Conservation (phyloP, 2,797 vertebrate genomes). For the Sardinella longiceps region DNA sequence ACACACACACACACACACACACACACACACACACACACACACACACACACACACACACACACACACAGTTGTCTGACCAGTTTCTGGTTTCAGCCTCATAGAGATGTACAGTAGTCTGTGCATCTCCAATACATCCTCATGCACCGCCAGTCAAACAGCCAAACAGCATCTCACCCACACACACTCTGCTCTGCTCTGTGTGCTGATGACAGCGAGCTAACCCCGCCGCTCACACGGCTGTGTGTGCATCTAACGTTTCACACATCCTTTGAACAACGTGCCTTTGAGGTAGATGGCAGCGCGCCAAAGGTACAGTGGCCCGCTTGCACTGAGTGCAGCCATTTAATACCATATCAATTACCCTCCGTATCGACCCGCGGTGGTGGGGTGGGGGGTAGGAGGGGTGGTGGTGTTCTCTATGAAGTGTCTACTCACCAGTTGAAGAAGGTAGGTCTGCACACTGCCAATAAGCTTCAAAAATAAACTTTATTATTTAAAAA, state of each 20-base stretch:
- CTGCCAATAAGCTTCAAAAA: too few species aligned
- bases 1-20: too few species aligned
- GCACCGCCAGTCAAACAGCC: too few species aligned
- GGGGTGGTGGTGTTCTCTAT: too few species aligned
- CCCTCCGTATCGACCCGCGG: conserved; percentile 26
- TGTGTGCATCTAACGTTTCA: background rate
- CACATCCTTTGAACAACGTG: conserved; percentile 5
- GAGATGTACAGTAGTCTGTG: background rate
- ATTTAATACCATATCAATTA: conserved; percentile 64
- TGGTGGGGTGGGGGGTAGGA: too few species aligned
- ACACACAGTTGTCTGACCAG: background rate
- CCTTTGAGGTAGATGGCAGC: background rate
- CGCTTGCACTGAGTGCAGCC: conserved; percentile 37
- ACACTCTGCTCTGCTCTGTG: too few species aligned
- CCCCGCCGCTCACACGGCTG: too few species aligned
- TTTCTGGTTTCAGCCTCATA: background rate
- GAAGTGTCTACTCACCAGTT: conserved; percentile 87
- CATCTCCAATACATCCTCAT: background rate
- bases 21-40: too few species aligned
- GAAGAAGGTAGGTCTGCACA: too few species aligned
- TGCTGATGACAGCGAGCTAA: background rate
- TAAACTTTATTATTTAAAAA: too few species aligned
- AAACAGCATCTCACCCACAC: background rate
- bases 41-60: too few species aligned
- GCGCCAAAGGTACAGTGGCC: conserved; percentile 13